phyloP scores from a whole-genome alignment of 2,888 invertebrate genomes.

The Aphodius sticticus region DNA sequence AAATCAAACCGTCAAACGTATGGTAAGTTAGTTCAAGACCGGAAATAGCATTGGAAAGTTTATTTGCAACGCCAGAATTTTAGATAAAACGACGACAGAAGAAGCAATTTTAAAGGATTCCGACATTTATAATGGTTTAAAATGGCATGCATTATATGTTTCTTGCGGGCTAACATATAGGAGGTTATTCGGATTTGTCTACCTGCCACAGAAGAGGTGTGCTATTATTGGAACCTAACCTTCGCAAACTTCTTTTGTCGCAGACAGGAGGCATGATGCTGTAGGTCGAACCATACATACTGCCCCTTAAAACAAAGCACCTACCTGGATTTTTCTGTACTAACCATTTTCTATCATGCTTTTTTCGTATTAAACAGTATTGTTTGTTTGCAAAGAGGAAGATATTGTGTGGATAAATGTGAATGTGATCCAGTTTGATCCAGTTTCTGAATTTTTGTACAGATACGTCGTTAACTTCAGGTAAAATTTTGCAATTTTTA shows the following conservation, averaged over 20 bases:
- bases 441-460: too few species aligned
- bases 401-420: too few species aligned
- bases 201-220: background rate
- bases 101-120: background rate
- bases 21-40: too few species aligned
- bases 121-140: background rate
- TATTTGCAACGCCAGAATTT: background rate
- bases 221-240: background rate
- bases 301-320: too few species aligned
- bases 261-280: background rate
- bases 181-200: background rate
- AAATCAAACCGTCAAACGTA: too few species aligned
- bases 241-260: background rate
- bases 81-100: background rate
- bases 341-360: too few species aligned
- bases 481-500: too few species aligned
- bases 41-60: background rate
- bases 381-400: too few species aligned
- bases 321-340: too few species aligned
- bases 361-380: too few species aligned
- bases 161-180: background rate
- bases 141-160: background rate
- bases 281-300: background rate
- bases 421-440: too few species aligned
- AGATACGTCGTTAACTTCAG: too few species aligned